phyloP scores from a whole-genome alignment of 2,113 vertebrate species.

The Onychostruthus taczanowskii region DNA sequence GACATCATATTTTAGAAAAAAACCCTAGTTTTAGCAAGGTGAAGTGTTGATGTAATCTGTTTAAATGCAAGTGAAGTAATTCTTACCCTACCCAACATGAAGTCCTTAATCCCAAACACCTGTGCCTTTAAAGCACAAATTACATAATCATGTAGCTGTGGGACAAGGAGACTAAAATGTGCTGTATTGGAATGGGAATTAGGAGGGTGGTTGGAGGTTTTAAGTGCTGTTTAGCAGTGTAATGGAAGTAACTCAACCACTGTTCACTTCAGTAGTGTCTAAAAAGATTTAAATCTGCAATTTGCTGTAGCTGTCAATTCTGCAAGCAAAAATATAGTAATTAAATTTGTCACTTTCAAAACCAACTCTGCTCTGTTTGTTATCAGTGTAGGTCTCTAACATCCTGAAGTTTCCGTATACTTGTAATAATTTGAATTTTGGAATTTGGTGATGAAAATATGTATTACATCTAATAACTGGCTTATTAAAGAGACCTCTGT shows the following conservation, averaged over 20 bases:
- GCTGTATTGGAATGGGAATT: neutral
- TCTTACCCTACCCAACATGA: neutral
- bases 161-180: neutral
- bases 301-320: neutral
- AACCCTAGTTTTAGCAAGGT: neutral
- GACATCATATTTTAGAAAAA: neutral
- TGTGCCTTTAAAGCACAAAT: neutral
- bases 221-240: neutral
- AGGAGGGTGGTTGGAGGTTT: neutral
- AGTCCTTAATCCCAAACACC: neutral
- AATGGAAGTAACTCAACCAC: neutral
- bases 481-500: neutral
- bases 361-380: neutral
- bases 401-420: neutral
- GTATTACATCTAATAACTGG: neutral
- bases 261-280: neutral
- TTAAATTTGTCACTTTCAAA: neutral
- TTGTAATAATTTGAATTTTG: neutral
- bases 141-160: neutral
- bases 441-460: neutral
- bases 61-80: neutral
- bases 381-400: neutral
- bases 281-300: neutral
- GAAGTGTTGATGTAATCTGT: neutral
- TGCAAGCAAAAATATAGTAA: neutral